Evolutionary conservation across 2,113 vertebrate species (phyloP).

Genomic region (Bucco capensis): DNA sequence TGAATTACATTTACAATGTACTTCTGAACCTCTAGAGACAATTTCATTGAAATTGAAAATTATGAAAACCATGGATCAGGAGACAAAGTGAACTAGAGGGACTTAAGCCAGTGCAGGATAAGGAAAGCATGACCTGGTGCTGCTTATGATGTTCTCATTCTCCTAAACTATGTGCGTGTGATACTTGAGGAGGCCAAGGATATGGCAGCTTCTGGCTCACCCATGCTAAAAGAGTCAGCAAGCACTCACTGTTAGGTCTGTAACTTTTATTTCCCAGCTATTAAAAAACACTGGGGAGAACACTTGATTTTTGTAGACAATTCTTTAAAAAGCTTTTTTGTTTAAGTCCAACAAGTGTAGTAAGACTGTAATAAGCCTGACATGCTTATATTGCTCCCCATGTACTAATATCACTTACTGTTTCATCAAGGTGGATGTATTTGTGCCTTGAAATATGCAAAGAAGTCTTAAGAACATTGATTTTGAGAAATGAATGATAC

Average conservation of each 20-base stretch:
- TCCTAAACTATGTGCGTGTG: neutral
- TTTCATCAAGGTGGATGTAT: neutral
- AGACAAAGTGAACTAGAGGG: neutral
- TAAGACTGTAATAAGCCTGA: neutral
- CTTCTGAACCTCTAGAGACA: neutral
- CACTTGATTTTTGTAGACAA: neutral
- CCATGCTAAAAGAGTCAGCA: neutral
- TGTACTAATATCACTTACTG: neutral
- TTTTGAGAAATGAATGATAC: neutral
- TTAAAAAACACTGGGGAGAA: neutral
- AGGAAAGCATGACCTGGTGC: neutral
- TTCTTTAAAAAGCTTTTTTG: neutral
- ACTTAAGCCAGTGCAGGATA: neutral
- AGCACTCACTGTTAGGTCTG: neutral
- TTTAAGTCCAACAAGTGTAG: neutral
- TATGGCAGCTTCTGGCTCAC: neutral
- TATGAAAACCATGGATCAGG: neutral
- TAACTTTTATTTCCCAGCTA: neutral
- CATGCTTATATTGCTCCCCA: fast-evolving
- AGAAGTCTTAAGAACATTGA: neutral
- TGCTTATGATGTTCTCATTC: neutral
- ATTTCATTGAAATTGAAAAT: conserved; percentile 9
- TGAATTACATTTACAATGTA: neutral
- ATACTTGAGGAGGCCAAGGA: neutral
- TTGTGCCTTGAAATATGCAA: neutral